A percentile compares a stretch with the other conserved stretches of the same genome.
Evolutionary conservation across 2,888 invertebrate genomes (phyloP).

Genomic region (Lapara coniferarum): DNA sequence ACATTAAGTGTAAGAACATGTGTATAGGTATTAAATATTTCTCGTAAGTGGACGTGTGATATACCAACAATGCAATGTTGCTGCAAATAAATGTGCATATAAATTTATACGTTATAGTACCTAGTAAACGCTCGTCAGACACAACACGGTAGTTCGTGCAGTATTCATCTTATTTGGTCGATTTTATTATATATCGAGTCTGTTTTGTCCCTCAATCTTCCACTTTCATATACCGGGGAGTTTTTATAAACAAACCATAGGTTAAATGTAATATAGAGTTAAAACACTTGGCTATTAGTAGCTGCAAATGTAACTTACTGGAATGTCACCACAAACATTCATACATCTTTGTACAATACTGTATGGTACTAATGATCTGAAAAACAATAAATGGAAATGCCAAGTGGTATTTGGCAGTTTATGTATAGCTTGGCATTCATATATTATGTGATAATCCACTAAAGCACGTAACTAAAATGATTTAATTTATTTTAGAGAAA

Average conservation of each 20-base stretch:
- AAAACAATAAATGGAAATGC: constrained; percentile 1
- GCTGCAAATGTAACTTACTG: not conserved
- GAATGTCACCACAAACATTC: not conserved
- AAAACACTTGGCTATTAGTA: not conserved
- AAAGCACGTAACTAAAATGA: not conserved
- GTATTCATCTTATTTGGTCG: not conserved
- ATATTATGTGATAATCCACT: constrained; percentile 10
- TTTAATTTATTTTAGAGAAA: constrained; percentile 14
- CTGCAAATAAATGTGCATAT: constrained; percentile 7
- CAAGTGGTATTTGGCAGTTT: not conserved
- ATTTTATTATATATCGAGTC: not conserved
- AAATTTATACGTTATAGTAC: not conserved
- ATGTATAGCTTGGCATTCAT: not conserved
- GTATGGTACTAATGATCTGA: constrained; percentile 19
- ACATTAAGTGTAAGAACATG: constrained; percentile 6
- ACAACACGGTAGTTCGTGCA: not conserved
- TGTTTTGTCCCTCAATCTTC: not conserved
- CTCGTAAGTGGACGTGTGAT: constrained; percentile 34
- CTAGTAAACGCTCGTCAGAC: not conserved
- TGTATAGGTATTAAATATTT: constrained; percentile 37
- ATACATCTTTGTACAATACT: constrained; percentile 12
- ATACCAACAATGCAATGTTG: constrained; percentile 23
- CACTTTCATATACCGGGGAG: not conserved
- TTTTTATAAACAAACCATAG: not conserved
- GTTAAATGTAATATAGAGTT: not conserved